These are phyloP conservation scores for Heliconius himera DNA, from an alignment of 1,140 invertebrate species.

Conservation along the genomic window DNA sequence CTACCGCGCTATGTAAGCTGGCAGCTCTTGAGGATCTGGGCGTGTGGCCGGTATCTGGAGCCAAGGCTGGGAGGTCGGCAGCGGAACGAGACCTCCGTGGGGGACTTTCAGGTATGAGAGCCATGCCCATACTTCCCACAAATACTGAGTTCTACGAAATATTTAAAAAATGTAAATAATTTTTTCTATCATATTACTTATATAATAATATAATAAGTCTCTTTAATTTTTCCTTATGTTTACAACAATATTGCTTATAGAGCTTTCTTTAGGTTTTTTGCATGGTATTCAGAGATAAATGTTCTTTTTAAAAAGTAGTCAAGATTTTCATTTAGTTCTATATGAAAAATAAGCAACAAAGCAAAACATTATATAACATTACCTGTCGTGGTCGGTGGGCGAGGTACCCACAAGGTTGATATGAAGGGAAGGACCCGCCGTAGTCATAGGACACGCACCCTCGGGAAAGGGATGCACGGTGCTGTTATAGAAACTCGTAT, in stretches of 20 bases:
- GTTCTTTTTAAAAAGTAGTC: no score
- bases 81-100: slow-evolving; percentile 90
- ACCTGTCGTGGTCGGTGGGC: slow-evolving; percentile 67
- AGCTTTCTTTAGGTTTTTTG: no score
- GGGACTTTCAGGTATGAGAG: slow-evolving; percentile 82
- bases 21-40: slow-evolving; percentile 68
- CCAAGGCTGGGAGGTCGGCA: slow-evolving; percentile 89
- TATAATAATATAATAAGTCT: no score
- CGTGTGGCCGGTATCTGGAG: slow-evolving; percentile 81
- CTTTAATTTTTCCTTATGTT: no score
- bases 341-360: no score
- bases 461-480: slow-evolving; percentile 85
- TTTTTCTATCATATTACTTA: neutral
- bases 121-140: slow-evolving; percentile 86
- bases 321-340: no score
- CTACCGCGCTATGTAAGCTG: slow-evolving; percentile 71
- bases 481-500: slow-evolving; percentile 65
- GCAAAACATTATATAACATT: slow-evolving; percentile 1
- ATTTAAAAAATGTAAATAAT: neutral
- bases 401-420: slow-evolving; percentile 70
- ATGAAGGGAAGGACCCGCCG: slow-evolving; percentile 73
- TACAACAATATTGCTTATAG: no score
- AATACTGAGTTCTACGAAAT: slow-evolving; percentile 90
- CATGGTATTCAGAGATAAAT: no score
- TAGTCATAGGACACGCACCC: slow-evolving; percentile 86